Evolutionary conservation across 1,140 invertebrate genomes (phyloP), one percentile per base, ranked within the genome.

Genomic region (Sminthurinus signatus): DNA sequence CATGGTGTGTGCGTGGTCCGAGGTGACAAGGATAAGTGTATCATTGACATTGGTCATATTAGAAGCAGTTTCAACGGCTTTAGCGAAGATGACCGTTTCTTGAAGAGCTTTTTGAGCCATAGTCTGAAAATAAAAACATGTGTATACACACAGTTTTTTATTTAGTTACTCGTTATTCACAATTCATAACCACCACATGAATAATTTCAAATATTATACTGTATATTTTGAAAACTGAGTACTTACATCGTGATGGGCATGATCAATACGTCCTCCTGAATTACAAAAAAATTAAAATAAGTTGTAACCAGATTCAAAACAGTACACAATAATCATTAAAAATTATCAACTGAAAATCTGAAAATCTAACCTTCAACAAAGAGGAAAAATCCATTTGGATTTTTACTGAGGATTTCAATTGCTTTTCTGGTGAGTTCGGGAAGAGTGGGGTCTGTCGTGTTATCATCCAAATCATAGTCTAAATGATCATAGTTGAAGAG

Each of bases 161-260:
- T n/a, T n/a, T n/a, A n/a, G n/a, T n/a, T n/a, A n/a, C n/a, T n/a
- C n/a, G n/a, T n/a, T n/a, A n/a, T n/a, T n/a, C n/a, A n/a, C n/a
- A n/a, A n/a, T n/a, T n/a, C n/a, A n/a, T n/a, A n/a, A n/a, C n/a
- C n/a, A n/a, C n/a, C n/a, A n/a, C n/a, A n/a, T n/a, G n/a, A n/a
- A n/a, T n/a, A n/a, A n/a, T n/a, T n/a, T n/a, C n/a, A n/a, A n/a
- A n/a, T n/a, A n/a, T n/a, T n/a, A n/a, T 86, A 70, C 86, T 87
- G n/a, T n/a, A n/a, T n/a, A n/a, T n/a, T n/a, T n/a, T n/a, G n/a
- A n/a, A n/a, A n/a, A n/a, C n/a, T n/a, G n/a, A n/a, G n/a, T n/a
- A n/a, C n/a, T n/a, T n/a, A n/a, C n/a, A 70, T 87, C 88, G 32
- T 92, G 89, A 76, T 92, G 89, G 3, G 88, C 89, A 73, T 88